Base-by-base conservation (phyloP, 2,888 invertebrate genomes). In the Smittia sp. region DNA sequence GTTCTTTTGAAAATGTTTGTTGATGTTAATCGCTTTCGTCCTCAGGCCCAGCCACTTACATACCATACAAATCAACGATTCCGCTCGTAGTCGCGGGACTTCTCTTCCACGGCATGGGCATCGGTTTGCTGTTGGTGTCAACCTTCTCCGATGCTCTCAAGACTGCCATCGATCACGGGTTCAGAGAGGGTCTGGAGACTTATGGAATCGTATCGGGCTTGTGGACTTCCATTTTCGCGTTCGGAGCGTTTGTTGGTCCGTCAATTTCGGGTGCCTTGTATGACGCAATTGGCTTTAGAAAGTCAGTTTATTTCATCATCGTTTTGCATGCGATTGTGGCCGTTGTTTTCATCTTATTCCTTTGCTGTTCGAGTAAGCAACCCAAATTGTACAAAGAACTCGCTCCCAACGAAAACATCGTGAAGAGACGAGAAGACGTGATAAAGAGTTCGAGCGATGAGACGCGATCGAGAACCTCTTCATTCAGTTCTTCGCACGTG, bases 191-290 rank as follows among this genome's bases (percentile, higher is more conserved):
- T 75, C 85, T 95, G 76, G 92, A 93, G 79, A 96, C 96, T 0
- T 95, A 93, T 79, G 95, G 95, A 0, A 83, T 95, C 41, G 90
- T 95, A 7, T 94, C 95, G 0, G 96, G 94, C 0, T 85, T 96
- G 78, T 96, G 94, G 90, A 94, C 95, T 1, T 93, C 94, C 0
- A 89, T 92, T 0, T 94, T 95, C 78, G 94, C 95, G 0, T 84
- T 96, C 9, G 96, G 96, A 0, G 92, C 93, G 1, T 93, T 93
- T 80, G 87, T 93, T 68, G 93, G 93, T 0, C 93, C 93, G 0
- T 90, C 91, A 0, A 83, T 91, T 1, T 87, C 87, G 76, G 93
- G 93, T 0, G 85, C 91, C 54, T 84, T 93, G 0, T 88, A 88
- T 77, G 92, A 93, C 78, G 85, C 82, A 68, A 87, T 90, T 70